Evolutionary conservation across 2,888 invertebrate genomes (phyloP).

Genomic region (Latheticus oryzae): DNA sequence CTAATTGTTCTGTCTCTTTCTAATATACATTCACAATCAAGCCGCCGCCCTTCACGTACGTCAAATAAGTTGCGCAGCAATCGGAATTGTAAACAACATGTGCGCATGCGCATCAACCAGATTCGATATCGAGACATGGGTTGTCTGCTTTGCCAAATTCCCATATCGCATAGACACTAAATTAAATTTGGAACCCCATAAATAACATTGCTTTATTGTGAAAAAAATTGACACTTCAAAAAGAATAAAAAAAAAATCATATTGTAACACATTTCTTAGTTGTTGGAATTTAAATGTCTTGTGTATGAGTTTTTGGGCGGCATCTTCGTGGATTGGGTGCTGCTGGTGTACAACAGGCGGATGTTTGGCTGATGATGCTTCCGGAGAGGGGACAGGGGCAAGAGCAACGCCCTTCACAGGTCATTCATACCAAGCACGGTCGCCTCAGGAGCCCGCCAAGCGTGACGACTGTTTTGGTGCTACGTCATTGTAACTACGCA

Average conservation of each 20-base stretch:
- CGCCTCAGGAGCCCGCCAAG: conserved; percentile 47
- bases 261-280: too few species aligned
- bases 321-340: too few species aligned
- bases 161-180: too few species aligned
- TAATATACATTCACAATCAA: neutral
- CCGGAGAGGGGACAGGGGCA: conserved; percentile 37
- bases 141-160: conserved; percentile 14
- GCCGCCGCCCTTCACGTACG: conserved; percentile 37
- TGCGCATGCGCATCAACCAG: conserved; percentile 66
- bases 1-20: conserved; percentile 39
- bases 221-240: too few species aligned
- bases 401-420: conserved; percentile 60
- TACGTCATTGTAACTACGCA: conserved; percentile 41
- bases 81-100: conserved; percentile 67
- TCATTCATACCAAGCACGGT: conserved; percentile 60
- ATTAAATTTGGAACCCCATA: too few species aligned
- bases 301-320: too few species aligned
- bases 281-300: too few species aligned
- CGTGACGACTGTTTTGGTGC: conserved; percentile 43
- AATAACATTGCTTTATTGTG: too few species aligned
- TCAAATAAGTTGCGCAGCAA: conserved; percentile 43
- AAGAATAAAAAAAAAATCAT: too few species aligned
- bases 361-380: conserved; percentile 17
- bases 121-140: conserved; percentile 61
- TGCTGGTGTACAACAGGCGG: conserved; percentile 19